Evolutionary conservation across 2,113 vertebrate species (phyloP), one percentile per base, ranked within the genome.

Genomic region (Lanius collurio): DNA sequence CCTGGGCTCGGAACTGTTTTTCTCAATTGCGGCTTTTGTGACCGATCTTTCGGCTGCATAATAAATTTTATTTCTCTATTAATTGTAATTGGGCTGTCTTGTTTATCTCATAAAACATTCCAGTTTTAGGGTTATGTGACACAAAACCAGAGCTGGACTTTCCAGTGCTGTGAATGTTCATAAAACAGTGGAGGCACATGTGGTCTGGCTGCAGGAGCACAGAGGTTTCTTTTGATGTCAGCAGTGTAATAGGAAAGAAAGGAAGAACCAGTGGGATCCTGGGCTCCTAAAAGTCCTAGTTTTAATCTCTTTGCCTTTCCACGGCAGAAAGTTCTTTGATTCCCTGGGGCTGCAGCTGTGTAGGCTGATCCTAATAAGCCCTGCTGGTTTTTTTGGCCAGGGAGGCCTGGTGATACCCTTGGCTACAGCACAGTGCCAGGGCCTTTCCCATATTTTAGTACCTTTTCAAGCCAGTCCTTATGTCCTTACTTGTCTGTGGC

Each of bases 201-300:
- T 1, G 0, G 5, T 30, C 41, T 1, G 2, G 30, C 71, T 2
- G 2, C n/a, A 53, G 47, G 10, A 44, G 7, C 39, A 71, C 35
- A 23, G 42, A 41, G 19, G 37, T 16, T 6, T 15, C 69, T 57
- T 70, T 18, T 63, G 33, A 65, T 85, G 62, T 37, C 2, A 1
- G 2, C 3, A 4, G 17, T 33, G n/a, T 60, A 69, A 33, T 3
- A 30, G 16, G 33, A 49, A 82, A 62, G 39, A 41, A n/a, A 65
- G 42, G 20, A 65, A 35, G 15, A 44, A 23, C 9, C 22, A 7
- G 7, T 15, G 39, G 44, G n/a, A 75, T 65, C 10, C 41, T 8
- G 5, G 23, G 42, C 30, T 68, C 33, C 39, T 75, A 4, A 5
- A 76, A 64, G 24, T 44, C 42, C 63, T 69, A 27, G 10, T 4